phyloP scores from a whole-genome alignment of 92 coral and sea anemone genomes.

The Epizoanthus stellaris region DNA sequence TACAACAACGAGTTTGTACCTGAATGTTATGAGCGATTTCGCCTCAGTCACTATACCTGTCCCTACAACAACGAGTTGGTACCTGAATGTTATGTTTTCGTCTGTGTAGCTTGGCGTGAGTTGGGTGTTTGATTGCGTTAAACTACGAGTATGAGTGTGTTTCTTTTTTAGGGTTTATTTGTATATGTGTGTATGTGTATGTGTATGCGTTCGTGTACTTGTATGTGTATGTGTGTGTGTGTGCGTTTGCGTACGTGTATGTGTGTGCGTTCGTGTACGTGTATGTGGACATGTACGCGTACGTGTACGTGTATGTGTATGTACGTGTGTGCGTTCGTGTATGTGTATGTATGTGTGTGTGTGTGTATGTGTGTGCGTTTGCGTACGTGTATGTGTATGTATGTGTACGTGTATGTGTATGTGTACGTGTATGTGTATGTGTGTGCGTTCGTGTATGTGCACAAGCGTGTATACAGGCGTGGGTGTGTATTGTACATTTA shows the following conservation, averaged over 20 bases:
- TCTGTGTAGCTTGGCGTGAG: background rate
- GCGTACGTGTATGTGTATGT: background rate
- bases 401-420: background rate
- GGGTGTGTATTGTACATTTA: no score
- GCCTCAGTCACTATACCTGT: background rate
- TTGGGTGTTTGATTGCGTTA: background rate
- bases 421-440: no score
- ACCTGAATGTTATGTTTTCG: background rate
- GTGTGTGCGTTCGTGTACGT: background rate
- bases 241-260: background rate
- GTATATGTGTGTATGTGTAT: background rate
- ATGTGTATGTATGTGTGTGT: no score
- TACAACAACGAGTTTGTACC: no score
- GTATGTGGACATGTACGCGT: background rate
- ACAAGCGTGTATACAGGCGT: no score
- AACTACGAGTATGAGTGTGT: background rate
- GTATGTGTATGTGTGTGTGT: background rate
- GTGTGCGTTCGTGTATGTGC: no score
- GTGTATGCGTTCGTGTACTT: background rate
- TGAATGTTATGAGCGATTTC: slow-evolving; percentile 22
- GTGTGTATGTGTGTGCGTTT: background rate
- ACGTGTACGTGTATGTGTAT: background rate
- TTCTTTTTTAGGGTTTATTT: background rate
- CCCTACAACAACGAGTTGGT: background rate
- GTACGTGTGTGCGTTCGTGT: no score